Percentiles rank a stretch among this genome's conserved stretches.
Evolutionary conservation across 2,888 invertebrate species (phyloP).

Genomic region (Caenorhabditis zanzibari): DNA sequence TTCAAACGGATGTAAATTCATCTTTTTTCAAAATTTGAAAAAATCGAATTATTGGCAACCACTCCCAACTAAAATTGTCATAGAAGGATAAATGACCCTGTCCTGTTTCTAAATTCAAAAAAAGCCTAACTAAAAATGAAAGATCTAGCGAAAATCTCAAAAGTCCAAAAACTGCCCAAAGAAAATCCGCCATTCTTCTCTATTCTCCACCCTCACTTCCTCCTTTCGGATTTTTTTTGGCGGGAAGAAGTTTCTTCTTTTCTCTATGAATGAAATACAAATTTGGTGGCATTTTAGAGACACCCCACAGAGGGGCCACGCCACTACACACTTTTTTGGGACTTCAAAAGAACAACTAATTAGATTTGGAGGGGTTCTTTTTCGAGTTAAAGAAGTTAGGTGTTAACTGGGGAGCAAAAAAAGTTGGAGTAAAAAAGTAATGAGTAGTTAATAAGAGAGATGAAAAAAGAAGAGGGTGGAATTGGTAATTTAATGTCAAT

Average conservation of each 20-base stretch:
- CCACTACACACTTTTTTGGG: constrained; percentile 6
- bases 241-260: constrained; percentile 11
- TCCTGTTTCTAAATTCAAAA: too few species aligned
- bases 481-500: constrained; percentile 40
- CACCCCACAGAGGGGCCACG: too few species aligned
- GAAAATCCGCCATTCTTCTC: background rate
- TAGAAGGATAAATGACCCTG: too few species aligned
- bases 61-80: too few species aligned
- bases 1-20: too few species aligned
- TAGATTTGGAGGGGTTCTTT: constrained; percentile 4
- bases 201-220: constrained; percentile 22
- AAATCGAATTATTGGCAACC: too few species aligned
- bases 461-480: constrained; percentile 5
- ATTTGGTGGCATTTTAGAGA: constrained; percentile 23
- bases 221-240: constrained; percentile 6
- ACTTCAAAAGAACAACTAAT: constrained; percentile 3
- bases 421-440: background rate
- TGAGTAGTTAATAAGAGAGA: background rate
- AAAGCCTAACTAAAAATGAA: too few species aligned
- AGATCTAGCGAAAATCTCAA: background rate
- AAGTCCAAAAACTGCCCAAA: background rate
- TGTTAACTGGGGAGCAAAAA: background rate
- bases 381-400: background rate
- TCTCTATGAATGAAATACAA: constrained; percentile 51
- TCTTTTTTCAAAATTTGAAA: too few species aligned